Base-by-base conservation (phyloP, 2,797 vertebrate genomes). In the Sphenopsis melanotis region DNA sequence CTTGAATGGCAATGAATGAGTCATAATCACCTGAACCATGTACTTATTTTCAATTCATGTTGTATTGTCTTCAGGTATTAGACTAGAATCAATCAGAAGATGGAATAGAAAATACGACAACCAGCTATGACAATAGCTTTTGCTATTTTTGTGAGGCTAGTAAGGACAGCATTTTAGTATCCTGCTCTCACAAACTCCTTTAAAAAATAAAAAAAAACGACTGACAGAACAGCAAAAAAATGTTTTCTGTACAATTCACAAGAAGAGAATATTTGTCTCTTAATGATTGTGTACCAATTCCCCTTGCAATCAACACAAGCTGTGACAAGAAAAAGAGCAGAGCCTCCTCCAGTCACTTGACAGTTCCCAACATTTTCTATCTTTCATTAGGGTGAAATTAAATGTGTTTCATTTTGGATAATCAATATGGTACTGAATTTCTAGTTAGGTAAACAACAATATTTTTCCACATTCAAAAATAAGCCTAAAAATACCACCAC, bases 291-390 rank as follows among this genome's bases (percentile, higher is more conserved):
- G n/a, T 69, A 93, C 74, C 74, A 91, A 84, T 74, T 94, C 80
- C 77, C 91, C 70, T 70, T 87, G 77, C 83, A 94, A 94, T 84
- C 93, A 94, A 76, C 77, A 88, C 55, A 91, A 89, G 83, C 70
- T 89, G 93, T 74, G 70, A 93, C 66, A 93, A 88, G 89, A 93
- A 91, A 87, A 92, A 94, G 41, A 96, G 52, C 93, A 94, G 85
- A 96, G 32, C 64, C 57, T 94, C 47, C 70, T 78, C 39, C 44
- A 70, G 63, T 83, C 53, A 60, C 27, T 91, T 94, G 74, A 90
- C 64, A 94, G 74, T 42, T 82, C 21, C 77, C 59, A 65, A 88
- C 26, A 60, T 91, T 94, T 91, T 92, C 65, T 83, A 0, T 72
- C 55, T 81, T 88, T 76, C 83, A 87, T 37, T 71, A 7, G 47